Percentiles rank a stretch among this genome's conserved stretches.
phyloP scores from a whole-genome alignment of 2,797 vertebrate genomes.

The Enteromius fasciolatus region DNA sequence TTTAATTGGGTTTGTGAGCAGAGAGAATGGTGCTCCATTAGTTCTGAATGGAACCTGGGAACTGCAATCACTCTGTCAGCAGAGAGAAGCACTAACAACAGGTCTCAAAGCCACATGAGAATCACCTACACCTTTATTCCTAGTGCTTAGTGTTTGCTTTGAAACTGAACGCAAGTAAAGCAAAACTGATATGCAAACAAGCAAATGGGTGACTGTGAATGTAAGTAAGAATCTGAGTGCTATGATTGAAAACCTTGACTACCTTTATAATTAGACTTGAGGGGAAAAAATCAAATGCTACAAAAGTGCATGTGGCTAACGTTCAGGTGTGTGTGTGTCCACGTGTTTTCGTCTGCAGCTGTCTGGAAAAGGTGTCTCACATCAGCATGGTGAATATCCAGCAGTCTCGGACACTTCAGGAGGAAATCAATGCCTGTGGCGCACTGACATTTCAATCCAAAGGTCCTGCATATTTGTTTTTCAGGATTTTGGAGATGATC shows the following conservation, averaged over 20 bases:
- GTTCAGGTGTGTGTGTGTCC: slow-evolving; percentile 19
- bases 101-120: slow-evolving; percentile 4
- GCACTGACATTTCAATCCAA: slow-evolving; percentile 67
- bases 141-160: neutral
- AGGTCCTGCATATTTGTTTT: slow-evolving; percentile 72
- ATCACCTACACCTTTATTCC: slow-evolving; percentile 4
- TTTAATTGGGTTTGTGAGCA: slow-evolving; percentile 67
- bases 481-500: slow-evolving; percentile 70
- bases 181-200: slow-evolving; percentile 13
- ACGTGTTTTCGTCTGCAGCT: neutral
- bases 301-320: neutral
- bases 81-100: slow-evolving; percentile 33
- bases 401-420: slow-evolving; percentile 49
- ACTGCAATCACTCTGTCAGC: slow-evolving; percentile 56
- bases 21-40: slow-evolving; percentile 64
- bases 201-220: neutral
- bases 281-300: neutral
- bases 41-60: slow-evolving; percentile 52
- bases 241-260: neutral
- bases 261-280: neutral
- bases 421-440: slow-evolving; percentile 64
- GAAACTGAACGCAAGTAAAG: neutral
- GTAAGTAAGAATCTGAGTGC: neutral
- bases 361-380: slow-evolving; percentile 43
- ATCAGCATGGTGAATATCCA: slow-evolving; percentile 47